A percentile compares a stretch with the other conserved stretches of the same genome.
phyloP scores from a whole-genome alignment of 2,113 vertebrate genomes.

The Engraulis encrasicolus region DNA sequence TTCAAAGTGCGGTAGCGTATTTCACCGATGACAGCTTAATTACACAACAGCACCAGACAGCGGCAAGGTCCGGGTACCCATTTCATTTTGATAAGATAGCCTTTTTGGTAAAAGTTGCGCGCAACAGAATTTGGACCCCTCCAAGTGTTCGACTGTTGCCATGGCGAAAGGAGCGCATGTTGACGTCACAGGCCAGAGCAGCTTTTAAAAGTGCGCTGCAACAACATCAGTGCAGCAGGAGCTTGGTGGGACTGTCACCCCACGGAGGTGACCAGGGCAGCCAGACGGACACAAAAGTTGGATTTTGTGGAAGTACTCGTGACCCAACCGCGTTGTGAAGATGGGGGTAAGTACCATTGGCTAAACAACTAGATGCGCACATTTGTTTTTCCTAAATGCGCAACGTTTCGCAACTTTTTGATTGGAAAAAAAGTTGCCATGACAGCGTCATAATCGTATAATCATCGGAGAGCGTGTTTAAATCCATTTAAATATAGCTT shows the following conservation, averaged over 20 bases:
- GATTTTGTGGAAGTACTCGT: not conserved
- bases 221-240: not conserved
- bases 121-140: not conserved
- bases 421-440: too few species aligned
- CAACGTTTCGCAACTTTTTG: too few species aligned
- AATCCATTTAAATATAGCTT: too few species aligned
- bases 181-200: not conserved
- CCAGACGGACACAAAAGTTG: not conserved
- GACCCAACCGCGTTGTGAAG: not conserved
- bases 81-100: not conserved
- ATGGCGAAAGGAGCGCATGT: not conserved
- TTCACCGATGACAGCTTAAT: too few species aligned
- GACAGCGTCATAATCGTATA: too few species aligned
- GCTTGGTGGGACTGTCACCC: not conserved
- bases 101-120: not conserved
- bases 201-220: not conserved
- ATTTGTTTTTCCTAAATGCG: too few species aligned
- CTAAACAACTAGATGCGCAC: not conserved
- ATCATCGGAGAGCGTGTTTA: too few species aligned
- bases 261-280: not conserved
- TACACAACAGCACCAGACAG: too few species aligned
- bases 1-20: not conserved
- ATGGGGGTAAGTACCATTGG: conserved; percentile 1
- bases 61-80: not conserved
- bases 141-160: not conserved